Base-by-base conservation (phyloP, 2,113 vertebrate genomes). In the Phylloscopus trochiloides region DNA sequence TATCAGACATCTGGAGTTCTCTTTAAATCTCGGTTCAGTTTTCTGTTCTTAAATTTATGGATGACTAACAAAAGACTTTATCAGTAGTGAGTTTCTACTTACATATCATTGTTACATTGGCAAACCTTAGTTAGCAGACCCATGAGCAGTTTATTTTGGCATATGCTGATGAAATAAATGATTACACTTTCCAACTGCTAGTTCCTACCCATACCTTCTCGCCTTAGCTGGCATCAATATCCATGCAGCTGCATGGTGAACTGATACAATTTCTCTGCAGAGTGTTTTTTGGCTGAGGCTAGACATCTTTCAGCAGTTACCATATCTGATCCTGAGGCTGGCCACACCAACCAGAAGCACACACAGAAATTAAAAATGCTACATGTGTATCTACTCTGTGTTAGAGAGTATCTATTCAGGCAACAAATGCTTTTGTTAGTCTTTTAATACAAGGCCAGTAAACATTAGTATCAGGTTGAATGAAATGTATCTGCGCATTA, bases 61-160 rank as follows among this genome's bases (percentile, higher is more conserved):
- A 85, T 57, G 22, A 59, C 19, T 88, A 74, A 74, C 11, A 61
- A 47, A 86, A 78, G 17, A 52, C 65, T 54, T 91, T 70, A 90
- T 96, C 78, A 55, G 63, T 31, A 75, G 9, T 32, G 57, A 81
- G 45, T 88, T 94, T 94, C 83, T 71, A 89, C 45, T 90, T 83
- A 85, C 17, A 31, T 72, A 77, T 66, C 32, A 48, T 28, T 81
- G 67, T 66, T 73, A 43, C 36, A 71, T 52, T 91, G 66, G 74
- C 62, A 87, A 28, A 15, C 5, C n/a, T 63, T 70, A 42, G 26
- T 34, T 10, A 76, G 50, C 45, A 95, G 68, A 61, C 31, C 31
- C 50, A 45, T 7, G 10, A 75, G 42, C 13, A 81, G n/a, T 94
- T 95, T 90, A 73, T 83, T 93, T 86, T 93, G 96, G 92, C 88